Evolutionary conservation across 2,888 invertebrate species (phyloP).

Genomic region (Sepiola atlantica): DNA sequence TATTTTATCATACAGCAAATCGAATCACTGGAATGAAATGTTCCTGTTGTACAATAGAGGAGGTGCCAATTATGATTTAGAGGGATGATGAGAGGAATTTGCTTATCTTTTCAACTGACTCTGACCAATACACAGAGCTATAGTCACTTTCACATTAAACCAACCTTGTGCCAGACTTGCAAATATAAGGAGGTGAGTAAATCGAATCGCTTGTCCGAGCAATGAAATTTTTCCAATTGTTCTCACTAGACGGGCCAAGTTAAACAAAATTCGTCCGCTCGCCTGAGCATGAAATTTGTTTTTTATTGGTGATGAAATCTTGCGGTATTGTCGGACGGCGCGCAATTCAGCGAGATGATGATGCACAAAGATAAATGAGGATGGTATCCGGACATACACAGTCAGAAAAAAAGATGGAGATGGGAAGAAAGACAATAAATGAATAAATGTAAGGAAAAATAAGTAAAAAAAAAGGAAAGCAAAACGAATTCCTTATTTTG

Average conservation of each 20-base stretch:
- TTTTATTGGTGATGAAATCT: conserved; percentile 9
- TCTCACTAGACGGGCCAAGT: not conserved
- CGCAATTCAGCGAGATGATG: not conserved
- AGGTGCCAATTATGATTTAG: too few species aligned
- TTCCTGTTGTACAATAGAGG: too few species aligned
- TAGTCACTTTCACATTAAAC: too few species aligned
- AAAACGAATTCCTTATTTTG: not conserved
- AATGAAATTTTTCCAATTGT: not conserved
- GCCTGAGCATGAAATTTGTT: conserved; percentile 8
- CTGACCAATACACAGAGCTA: too few species aligned
- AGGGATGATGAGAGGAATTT: too few species aligned
- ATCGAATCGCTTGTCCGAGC: not conserved
- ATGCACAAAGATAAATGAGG: not conserved
- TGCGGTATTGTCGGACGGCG: not conserved
- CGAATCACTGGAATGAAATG: too few species aligned
- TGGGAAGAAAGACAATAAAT: not conserved
- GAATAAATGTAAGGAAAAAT: not conserved
- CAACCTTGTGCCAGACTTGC: too few species aligned
- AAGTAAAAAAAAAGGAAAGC: not conserved
- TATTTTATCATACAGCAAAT: too few species aligned
- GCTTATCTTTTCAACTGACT: too few species aligned
- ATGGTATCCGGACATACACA: not conserved
- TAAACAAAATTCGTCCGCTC: not conserved
- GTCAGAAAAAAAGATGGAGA: too few species aligned
- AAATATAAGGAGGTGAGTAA: too few species aligned